Percentiles rank a stretch among this genome's conserved stretches.
Conservation (phyloP, 2,888 invertebrate genomes). For the Pterostichus madidus region DNA sequence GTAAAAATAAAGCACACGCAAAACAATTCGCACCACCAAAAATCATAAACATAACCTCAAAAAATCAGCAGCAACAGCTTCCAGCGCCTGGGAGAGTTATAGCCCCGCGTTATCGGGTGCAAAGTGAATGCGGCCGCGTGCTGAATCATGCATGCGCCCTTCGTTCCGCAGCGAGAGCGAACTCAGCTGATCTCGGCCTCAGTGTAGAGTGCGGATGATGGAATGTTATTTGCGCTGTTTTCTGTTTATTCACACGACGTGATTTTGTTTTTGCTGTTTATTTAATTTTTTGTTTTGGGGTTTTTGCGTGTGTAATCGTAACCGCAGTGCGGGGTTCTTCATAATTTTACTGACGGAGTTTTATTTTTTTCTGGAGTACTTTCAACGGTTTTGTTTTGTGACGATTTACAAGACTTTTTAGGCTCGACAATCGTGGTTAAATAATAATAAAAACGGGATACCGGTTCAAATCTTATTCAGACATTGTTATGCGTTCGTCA, state of each 20-base stretch:
- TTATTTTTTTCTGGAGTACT: not conserved
- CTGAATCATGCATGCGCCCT: slow-evolving; percentile 71
- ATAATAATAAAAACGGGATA: too few relatives aligned
- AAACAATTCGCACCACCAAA: not conserved
- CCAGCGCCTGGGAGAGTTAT: slow-evolving; percentile 71
- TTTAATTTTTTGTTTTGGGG: slow-evolving; percentile 59
- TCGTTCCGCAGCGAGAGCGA: not conserved
- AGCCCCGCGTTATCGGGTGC: slow-evolving; percentile 73
- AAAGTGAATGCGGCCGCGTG: slow-evolving; percentile 72
- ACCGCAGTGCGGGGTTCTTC: not conserved
- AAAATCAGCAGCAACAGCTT: slow-evolving; percentile 3
- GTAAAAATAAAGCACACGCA: not conserved
- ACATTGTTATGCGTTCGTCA: too few relatives aligned
- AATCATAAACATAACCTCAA: slow-evolving; percentile 16
- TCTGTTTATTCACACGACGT: slow-evolving; percentile 36
- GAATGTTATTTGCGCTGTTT: slow-evolving; percentile 62
- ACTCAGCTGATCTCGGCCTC: slow-evolving; percentile 27
- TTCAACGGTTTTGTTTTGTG: too few relatives aligned
- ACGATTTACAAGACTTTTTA: too few relatives aligned
- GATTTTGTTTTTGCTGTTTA: slow-evolving; percentile 51
- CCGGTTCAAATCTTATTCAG: too few relatives aligned
- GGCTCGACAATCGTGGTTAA: too few relatives aligned
- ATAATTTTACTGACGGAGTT: slow-evolving; percentile 7
- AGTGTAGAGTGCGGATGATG: slow-evolving; percentile 36
- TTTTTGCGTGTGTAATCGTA: slow-evolving; percentile 48